Evolutionary conservation across 2,797 vertebrate species (phyloP).

Genomic region (Gymnoscopelus braueri): DNA sequence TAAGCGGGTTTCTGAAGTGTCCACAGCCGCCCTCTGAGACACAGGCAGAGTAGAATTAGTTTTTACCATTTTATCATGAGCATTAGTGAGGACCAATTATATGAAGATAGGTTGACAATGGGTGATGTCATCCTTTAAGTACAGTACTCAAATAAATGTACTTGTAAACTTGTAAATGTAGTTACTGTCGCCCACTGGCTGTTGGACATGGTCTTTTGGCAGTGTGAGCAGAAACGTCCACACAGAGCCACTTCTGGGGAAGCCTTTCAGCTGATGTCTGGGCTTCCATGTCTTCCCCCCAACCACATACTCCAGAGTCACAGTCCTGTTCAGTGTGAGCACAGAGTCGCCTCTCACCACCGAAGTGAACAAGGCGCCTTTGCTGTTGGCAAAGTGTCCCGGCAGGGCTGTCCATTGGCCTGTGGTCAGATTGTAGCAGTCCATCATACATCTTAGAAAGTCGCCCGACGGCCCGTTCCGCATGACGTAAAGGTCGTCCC

Average conservation of each 20-base stretch:
- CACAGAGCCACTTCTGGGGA: constrained; percentile 89
- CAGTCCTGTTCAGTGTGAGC: constrained; percentile 89
- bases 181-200: no score
- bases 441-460: constrained; percentile 91
- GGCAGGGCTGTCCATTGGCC: constrained; percentile 90
- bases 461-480: constrained; percentile 92
- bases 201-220: constrained; percentile 55
- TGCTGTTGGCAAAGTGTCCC: constrained; percentile 94
- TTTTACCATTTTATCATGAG: no score
- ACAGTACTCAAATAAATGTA: no score
- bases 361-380: constrained; percentile 91
- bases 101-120: no score
- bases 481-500: constrained; percentile 91
- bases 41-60: no score
- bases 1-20: no score
- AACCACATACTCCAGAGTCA: constrained; percentile 87
- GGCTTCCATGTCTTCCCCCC: constrained; percentile 86
- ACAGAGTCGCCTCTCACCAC: constrained; percentile 86
- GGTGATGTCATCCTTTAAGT: no score
- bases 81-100: no score
- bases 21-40: no score
- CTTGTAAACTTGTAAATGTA: no score
- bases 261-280: constrained; percentile 87
- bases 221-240: constrained; percentile 91
- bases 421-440: constrained; percentile 88